A percentile compares a stretch with the other conserved stretches of the same genome.
Evolutionary conservation across 2,888 invertebrate genomes (phyloP).

Genomic region (Zelleria hepariella): DNA sequence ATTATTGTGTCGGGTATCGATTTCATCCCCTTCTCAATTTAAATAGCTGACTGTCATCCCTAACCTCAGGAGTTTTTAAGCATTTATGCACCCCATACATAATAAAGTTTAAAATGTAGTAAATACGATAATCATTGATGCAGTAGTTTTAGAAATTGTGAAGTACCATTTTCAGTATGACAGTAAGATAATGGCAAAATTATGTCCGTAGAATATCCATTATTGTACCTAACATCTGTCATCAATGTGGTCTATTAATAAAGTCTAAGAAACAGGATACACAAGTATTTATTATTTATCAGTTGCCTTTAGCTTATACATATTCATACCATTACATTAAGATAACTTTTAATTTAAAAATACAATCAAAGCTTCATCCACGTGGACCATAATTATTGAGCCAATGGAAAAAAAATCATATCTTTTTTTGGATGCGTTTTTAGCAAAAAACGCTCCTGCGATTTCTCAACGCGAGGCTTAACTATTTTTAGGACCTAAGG

Average conservation of each 20-base stretch:
- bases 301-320: background rate
- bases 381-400: no score
- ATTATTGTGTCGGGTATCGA: conserved; percentile 53
- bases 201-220: conserved; percentile 60
- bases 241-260: conserved; percentile 70
- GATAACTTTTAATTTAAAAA: background rate
- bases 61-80: conserved; percentile 51
- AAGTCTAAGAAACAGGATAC: conserved; percentile 39
- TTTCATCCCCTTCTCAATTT: conserved; percentile 50
- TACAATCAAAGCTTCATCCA: no score
- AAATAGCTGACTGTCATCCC: conserved; percentile 46
- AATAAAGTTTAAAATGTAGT: conserved; percentile 22
- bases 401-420: no score
- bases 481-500: no score
- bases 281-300: background rate
- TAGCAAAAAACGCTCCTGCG: no score
- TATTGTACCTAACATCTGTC: conserved; percentile 53
- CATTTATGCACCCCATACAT: conserved; percentile 59
- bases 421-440: no score
- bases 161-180: conserved; percentile 66
- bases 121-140: conserved; percentile 44
- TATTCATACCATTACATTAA: background rate
- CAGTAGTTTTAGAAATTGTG: conserved; percentile 62
- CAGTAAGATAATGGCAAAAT: conserved; percentile 55
- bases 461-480: no score